Evolutionary conservation across 1,140 invertebrate species (phyloP).

Genomic region (Drosophila micromelanica): DNA sequence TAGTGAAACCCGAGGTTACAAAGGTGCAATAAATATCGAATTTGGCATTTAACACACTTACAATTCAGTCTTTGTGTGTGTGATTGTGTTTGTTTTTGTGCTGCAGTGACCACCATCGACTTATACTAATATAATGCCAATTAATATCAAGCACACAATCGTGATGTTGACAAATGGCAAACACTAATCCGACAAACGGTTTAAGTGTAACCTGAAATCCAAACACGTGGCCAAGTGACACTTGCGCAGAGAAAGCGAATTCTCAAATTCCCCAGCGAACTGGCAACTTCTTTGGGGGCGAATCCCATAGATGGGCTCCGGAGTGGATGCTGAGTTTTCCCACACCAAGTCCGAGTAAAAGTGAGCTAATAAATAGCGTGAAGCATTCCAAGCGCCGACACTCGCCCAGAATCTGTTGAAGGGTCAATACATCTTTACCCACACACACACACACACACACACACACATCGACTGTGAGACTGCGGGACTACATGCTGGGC

Average conservation of each 20-base stretch:
- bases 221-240: constrained; percentile 65
- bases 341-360: constrained; percentile 59
- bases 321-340: constrained; percentile 2
- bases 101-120: constrained; percentile 14
- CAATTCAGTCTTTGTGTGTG: not conserved
- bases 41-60: constrained; percentile 1
- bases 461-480: constrained; percentile 31
- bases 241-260: constrained; percentile 36
- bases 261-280: constrained; percentile 64
- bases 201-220: constrained; percentile 68
- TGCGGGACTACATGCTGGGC: constrained; percentile 76
- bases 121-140: constrained; percentile 66
- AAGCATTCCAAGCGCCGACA: constrained; percentile 67
- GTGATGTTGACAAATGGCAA: constrained; percentile 77
- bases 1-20: constrained; percentile 5
- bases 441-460: constrained; percentile 32
- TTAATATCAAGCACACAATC: constrained; percentile 68
- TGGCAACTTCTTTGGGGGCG: constrained; percentile 34
- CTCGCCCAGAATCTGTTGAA: constrained; percentile 56
- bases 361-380: constrained; percentile 83
- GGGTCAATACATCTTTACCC: constrained; percentile 78
- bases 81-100: not conserved
- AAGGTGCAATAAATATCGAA: constrained; percentile 1
- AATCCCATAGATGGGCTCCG: constrained; percentile 25
- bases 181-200: constrained; percentile 65